phyloP scores from a whole-genome alignment of 2,888 invertebrate species.

The Zhuqinia jingwanae region DNA sequence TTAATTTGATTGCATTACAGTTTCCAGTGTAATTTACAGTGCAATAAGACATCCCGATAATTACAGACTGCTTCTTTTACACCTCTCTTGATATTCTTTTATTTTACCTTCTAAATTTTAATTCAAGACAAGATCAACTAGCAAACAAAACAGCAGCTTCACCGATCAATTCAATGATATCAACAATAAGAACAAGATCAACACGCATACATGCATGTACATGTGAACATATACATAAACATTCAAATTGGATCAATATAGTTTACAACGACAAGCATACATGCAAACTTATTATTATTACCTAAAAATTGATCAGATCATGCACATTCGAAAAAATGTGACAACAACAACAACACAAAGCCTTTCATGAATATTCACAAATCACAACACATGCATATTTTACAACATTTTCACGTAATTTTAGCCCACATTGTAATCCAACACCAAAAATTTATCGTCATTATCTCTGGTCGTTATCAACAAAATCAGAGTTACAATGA shows the following conservation, averaged over 20 bases:
- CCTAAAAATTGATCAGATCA: no score
- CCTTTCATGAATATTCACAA: slow-evolving; percentile 12
- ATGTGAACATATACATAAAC: no score
- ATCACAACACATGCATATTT: not conserved
- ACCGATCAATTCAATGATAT: no score
- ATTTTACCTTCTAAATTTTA: not conserved
- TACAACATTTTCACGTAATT: slow-evolving; percentile 13
- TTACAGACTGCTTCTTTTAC: slow-evolving; percentile 21
- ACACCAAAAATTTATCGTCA: slow-evolving; percentile 9
- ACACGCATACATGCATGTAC: no score
- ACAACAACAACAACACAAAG: not conserved
- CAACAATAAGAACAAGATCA: no score
- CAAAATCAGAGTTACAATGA: slow-evolving; percentile 8
- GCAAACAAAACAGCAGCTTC: no score
- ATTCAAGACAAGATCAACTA: slow-evolving; percentile 6
- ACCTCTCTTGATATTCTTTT: not conserved
- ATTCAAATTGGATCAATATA: no score
- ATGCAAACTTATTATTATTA: no score
- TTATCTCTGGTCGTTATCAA: slow-evolving; percentile 13
- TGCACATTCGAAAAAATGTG: no score
- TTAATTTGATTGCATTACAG: not conserved
- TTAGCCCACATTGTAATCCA: slow-evolving; percentile 14
- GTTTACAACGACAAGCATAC: no score
- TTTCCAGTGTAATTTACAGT: slow-evolving; percentile 19
- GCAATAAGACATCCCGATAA: slow-evolving; percentile 39